These are phyloP conservation scores for Porites australiensis DNA, from an alignment of 64 coral and sea anemone genomes.

Conservation along the genomic window DNA sequence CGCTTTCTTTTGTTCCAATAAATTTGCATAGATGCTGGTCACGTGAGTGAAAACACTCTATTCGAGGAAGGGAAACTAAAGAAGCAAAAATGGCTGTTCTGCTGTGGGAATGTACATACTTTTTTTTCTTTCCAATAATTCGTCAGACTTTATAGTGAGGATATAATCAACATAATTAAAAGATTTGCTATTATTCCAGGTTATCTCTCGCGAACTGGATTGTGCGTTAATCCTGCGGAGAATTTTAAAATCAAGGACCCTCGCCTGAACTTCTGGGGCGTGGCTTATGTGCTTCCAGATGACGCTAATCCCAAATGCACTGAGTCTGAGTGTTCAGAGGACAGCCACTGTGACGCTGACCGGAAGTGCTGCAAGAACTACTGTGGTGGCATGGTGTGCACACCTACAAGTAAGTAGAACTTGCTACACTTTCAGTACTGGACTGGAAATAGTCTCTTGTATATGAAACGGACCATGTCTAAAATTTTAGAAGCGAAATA, in stretches of 20 bases:
- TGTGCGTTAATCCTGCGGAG: constrained; percentile 71
- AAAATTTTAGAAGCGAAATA: too few species aligned
- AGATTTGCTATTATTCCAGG: constrained; percentile 33
- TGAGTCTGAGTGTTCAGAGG: constrained; percentile 81
- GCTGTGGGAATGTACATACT: too few species aligned
- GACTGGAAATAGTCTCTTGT: too few species aligned
- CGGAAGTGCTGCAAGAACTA: constrained; percentile 94
- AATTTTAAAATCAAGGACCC: constrained; percentile 72
- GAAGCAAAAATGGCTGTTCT: too few species aligned
- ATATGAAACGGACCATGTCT: too few species aligned
- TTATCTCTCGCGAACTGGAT: constrained; percentile 91
- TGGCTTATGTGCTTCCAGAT: constrained; percentile 1
- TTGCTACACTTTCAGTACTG: too few species aligned
- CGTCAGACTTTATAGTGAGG: too few species aligned
- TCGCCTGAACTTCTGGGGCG: constrained; percentile 72
- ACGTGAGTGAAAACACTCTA: too few species aligned
- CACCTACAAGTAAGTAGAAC: constrained; percentile 67
- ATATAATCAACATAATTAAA: neutral
- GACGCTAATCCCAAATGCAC: constrained; percentile 34
- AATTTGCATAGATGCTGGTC: too few species aligned
- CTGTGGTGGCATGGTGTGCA: constrained; percentile 90
- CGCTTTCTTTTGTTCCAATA: too few species aligned
- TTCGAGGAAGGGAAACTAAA: too few species aligned
- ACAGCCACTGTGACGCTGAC: constrained; percentile 93
- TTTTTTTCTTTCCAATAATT: too few species aligned